These are phyloP conservation scores for Melinopterus prodromus DNA, from an alignment of 2,888 invertebrate species.

Conservation along the genomic window DNA sequence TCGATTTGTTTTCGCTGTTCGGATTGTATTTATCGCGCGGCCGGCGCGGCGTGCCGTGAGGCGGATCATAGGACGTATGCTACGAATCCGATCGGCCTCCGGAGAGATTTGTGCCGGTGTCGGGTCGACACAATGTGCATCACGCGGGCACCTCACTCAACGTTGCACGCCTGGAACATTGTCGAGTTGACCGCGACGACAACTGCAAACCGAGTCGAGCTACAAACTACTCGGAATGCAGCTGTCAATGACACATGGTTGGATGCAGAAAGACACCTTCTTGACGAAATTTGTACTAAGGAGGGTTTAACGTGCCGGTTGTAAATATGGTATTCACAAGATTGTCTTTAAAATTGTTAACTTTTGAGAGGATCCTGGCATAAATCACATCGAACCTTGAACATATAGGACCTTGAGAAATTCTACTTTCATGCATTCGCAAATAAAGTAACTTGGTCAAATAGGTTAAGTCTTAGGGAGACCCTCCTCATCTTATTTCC, in stretches of 20 bases:
- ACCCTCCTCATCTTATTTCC: too few species aligned
- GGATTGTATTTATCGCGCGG: conserved; percentile 49
- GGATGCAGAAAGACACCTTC: background rate
- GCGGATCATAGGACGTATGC: background rate
- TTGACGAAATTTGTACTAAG: background rate
- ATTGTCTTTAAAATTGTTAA: background rate
- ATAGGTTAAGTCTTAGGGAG: too few species aligned
- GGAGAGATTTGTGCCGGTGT: conserved; percentile 22
- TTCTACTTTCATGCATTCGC: too few species aligned
- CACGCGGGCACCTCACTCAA: background rate
- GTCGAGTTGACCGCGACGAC: background rate
- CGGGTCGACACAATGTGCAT: conserved; percentile 13
- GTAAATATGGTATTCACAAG: background rate
- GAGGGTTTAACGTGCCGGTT: background rate
- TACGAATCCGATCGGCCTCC: background rate
- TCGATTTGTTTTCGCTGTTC: conserved; percentile 51
- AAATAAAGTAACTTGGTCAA: too few species aligned
- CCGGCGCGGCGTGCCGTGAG: conserved; percentile 31
- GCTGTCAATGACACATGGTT: background rate
- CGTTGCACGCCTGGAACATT: background rate
- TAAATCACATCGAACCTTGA: too few species aligned
- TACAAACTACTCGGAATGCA: background rate
- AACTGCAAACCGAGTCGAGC: background rate
- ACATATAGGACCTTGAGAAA: too few species aligned
- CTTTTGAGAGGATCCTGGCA: too few species aligned